These are phyloP conservation scores for Meloidogyne floridensis DNA, from an alignment of 1,140 invertebrate species.

Conservation along the genomic window DNA sequence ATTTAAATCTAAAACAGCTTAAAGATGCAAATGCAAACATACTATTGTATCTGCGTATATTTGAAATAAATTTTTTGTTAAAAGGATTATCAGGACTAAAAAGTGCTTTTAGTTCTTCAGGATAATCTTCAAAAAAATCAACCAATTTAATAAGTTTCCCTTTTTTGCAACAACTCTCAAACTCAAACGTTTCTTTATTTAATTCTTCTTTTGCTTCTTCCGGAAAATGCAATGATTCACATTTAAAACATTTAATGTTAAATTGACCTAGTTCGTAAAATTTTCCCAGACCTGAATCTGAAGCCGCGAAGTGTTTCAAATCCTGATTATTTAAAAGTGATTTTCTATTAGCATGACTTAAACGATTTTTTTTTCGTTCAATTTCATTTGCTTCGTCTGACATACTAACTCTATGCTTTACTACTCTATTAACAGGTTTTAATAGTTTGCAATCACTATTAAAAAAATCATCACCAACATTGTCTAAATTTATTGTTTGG, in stretches of 20 bases:
- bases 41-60: constrained; percentile 10
- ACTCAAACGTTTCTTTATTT: background rate
- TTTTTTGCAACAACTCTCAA: too few relatives aligned
- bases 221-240: constrained; percentile 11
- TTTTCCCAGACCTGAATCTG: too few relatives aligned
- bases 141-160: background rate
- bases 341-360: too few relatives aligned
- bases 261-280: constrained; percentile 11
- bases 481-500: too few relatives aligned
- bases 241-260: background rate
- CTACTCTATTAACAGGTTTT: too few relatives aligned
- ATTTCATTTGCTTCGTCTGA: too few relatives aligned
- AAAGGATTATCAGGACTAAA: constrained; percentile 4
- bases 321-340: too few relatives aligned
- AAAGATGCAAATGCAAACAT: background rate
- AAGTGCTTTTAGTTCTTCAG: background rate
- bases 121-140: background rate
- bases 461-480: too few relatives aligned
- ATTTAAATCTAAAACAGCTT: constrained; percentile 10
- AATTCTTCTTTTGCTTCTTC: background rate
- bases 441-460: too few relatives aligned
- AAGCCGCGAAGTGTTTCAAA: too few relatives aligned
- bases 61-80: constrained; percentile 4
- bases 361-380: too few relatives aligned
- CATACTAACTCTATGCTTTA: too few relatives aligned